Conservation (phyloP, 2,888 invertebrate genomes). For the Pogonocherus hispidulus region DNA sequence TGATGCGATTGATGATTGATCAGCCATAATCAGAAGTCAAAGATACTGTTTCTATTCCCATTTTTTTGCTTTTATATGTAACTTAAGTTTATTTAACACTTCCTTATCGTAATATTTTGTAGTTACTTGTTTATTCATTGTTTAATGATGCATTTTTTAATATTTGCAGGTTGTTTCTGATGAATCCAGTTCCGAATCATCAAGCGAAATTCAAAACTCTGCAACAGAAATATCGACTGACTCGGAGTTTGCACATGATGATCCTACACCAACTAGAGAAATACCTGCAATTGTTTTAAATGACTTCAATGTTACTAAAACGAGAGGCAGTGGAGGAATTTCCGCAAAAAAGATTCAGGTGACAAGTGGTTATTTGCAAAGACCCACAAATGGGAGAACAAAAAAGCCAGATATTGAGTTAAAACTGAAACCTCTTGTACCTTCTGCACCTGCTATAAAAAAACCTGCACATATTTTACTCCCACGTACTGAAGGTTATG, state of each 20-base stretch:
- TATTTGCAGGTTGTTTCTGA: conserved; percentile 76
- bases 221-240: conserved; percentile 94
- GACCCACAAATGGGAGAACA: conserved; percentile 65
- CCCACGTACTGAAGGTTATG: conserved; percentile 78
- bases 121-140: neutral
- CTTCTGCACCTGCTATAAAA: conserved; percentile 53
- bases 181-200: conserved; percentile 75
- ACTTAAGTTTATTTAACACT: too few relatives aligned
- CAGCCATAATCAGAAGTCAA: neutral
- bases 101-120: too few relatives aligned
- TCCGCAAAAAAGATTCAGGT: conserved; percentile 75
- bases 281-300: conserved; percentile 84
- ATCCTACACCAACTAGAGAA: conserved; percentile 78
- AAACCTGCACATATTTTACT: conserved; percentile 60
- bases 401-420: conserved; percentile 63
- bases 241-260: conserved; percentile 91
- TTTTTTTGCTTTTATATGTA: neutral
- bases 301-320: conserved; percentile 74
- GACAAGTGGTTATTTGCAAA: conserved; percentile 69
- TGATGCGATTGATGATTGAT: too few relatives aligned
- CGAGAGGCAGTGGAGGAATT: conserved; percentile 64
- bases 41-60: neutral
- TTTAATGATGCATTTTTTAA: neutral
- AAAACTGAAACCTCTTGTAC: conserved; percentile 67
- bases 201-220: conserved; percentile 84